phyloP scores from a whole-genome alignment of 2,888 invertebrate species.

The Syritta pipiens region DNA sequence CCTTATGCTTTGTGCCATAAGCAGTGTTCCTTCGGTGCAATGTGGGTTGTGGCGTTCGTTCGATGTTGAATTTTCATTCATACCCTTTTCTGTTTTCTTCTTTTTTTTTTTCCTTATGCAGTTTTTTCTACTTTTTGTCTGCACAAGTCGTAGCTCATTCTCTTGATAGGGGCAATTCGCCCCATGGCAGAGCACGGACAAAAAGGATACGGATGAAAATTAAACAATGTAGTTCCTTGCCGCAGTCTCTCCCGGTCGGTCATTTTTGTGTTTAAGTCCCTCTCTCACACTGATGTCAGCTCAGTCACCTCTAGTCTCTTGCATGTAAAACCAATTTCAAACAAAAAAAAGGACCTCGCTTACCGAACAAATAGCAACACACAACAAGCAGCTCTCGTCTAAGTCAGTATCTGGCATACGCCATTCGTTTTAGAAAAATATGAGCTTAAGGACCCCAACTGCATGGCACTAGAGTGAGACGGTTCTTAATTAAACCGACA shows the following conservation, averaged over 20 bases:
- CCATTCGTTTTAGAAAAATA: constrained; percentile 35
- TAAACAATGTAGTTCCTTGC: constrained; percentile 43
- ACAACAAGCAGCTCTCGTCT: constrained; percentile 18
- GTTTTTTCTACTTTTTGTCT: constrained; percentile 13
- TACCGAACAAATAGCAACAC: constrained; percentile 12
- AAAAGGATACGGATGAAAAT: constrained; percentile 60
- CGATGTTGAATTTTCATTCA: constrained; percentile 4
- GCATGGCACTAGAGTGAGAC: neutral
- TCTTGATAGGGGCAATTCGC: constrained; percentile 46
- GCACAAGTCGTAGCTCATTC: constrained; percentile 28
- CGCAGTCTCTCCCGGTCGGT: constrained; percentile 11
- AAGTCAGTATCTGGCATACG: constrained; percentile 44
- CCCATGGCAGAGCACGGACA: neutral
- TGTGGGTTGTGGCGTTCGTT: constrained; percentile 20
- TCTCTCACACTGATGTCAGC: constrained; percentile 24
- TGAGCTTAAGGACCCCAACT: constrained; percentile 10
- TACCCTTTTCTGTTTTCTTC: too few relatives aligned
- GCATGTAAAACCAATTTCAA: constrained; percentile 61
- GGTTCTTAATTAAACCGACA: constrained; percentile 61
- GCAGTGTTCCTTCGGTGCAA: constrained; percentile 47
- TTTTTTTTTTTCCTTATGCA: too few relatives aligned
- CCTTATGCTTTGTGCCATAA: constrained; percentile 44
- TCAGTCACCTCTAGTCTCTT: constrained; percentile 45
- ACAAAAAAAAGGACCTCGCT: constrained; percentile 32
- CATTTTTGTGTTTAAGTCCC: constrained; percentile 10